A percentile compares a stretch with the other conserved stretches of the same genome.
phyloP scores from a whole-genome alignment of 2,888 invertebrate species.

The Uropetala carovei region DNA sequence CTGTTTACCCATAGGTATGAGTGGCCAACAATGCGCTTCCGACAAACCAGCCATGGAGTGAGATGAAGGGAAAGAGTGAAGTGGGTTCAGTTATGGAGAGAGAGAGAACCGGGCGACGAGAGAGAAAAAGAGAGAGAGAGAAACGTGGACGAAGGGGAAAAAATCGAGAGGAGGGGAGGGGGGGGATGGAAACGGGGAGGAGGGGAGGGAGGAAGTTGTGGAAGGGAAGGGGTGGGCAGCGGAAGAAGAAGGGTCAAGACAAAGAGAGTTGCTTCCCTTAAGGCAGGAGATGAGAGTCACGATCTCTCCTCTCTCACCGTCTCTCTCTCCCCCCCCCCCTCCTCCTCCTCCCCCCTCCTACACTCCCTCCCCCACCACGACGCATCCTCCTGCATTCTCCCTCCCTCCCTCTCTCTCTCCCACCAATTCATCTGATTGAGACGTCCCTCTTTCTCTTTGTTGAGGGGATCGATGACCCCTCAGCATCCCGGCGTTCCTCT shows the following conservation, averaged over 20 bases:
- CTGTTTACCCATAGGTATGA: constrained; percentile 28
- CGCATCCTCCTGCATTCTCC: not conserved
- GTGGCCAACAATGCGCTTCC: not conserved
- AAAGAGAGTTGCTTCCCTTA: constrained; percentile 44
- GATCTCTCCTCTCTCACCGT: not conserved
- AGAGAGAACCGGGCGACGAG: not conserved
- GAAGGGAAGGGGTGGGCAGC: not conserved
- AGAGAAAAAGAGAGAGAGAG: constrained; percentile 33
- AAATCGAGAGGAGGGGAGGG: not conserved
- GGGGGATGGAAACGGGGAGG: not conserved
- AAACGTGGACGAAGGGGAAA: too few relatives aligned
- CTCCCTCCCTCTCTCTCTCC: not conserved
- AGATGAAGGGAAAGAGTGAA: not conserved
- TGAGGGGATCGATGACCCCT: constrained; percentile 10
- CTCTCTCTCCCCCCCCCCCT: not conserved
- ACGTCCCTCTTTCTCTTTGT: not conserved
- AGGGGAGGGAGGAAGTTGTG: constrained; percentile 33
- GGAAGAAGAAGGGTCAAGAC: constrained; percentile 47
- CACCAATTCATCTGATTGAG: not conserved
- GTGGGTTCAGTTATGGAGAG: not conserved
- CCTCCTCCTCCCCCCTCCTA: not conserved
- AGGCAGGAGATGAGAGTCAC: not conserved
- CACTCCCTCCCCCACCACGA: not conserved
- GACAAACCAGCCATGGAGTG: not conserved
- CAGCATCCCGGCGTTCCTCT: not conserved